Evolutionary conservation across 2,797 vertebrate genomes (phyloP), one percentile per base, ranked within the genome.

Genomic region (Austrolebias charrua): DNA sequence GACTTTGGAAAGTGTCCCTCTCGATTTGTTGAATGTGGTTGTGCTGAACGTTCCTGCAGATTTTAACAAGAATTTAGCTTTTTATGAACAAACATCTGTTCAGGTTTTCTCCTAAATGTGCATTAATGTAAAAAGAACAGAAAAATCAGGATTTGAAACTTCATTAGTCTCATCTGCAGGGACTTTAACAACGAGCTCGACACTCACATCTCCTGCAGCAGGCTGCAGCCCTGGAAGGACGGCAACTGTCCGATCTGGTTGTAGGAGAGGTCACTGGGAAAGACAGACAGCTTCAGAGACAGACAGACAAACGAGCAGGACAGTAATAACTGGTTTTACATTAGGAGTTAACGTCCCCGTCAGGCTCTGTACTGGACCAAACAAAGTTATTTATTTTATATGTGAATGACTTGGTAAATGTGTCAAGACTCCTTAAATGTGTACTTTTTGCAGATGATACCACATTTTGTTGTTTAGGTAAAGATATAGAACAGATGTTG

Each of bases 131-230:
- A 24, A 24, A 24, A 24, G 24, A 24, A 24, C 2, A 24, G 24
- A 1, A 24, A 24, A 3, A 24, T 3, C 24, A 24, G 24, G 1
- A 24, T 24, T 24, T 24, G 24, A 24, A 9, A 33, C 31, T 6
- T 7, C 33, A 9, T 35, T 35, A 35, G 7, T 35, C 2, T 35
- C 6, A 35, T 7, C 4, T 35, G 33, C 33, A 8, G 33, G 7
- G 33, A 7, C 33, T 33, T 33, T 33, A 5, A 33, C 2, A 33
- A 33, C 31, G 5, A 33, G 31, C 31, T 35, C 33, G 10, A 35
- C 78, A 93, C 97, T 96, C 88, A 99, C 97, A 98, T 95, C 90
- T 99, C 97, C 84, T 98, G 96, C 75, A 99, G 91, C 44, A 86
- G 91, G 35, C 88, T 61, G 63, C 97, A 99, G 73, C 94, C 94